A percentile compares a stretch with the other conserved stretches of the same genome.
Conservation (phyloP, 2,888 invertebrate genomes). For the Syritta pipiens region DNA sequence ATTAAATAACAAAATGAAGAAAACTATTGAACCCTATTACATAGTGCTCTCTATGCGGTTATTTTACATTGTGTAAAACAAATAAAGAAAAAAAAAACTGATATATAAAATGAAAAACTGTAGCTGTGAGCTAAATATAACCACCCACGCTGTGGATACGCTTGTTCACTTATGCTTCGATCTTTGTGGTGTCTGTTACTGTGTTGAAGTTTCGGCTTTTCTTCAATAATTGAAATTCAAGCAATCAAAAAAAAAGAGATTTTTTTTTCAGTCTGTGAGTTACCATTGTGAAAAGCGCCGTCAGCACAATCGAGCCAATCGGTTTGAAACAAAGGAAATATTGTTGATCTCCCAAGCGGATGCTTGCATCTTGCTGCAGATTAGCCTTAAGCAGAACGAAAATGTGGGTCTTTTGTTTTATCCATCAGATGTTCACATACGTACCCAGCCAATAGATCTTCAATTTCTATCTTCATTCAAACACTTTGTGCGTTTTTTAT, state of each 20-base stretch:
- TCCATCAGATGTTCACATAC: conserved; percentile 34
- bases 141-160: conserved; percentile 59
- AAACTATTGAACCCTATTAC: conserved; percentile 39
- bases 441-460: too few species aligned
- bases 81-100: conserved; percentile 32
- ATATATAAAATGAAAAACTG: conserved; percentile 56
- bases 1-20: conserved; percentile 20
- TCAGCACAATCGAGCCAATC: not conserved
- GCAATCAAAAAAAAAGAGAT: too few species aligned
- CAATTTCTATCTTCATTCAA: too few species aligned
- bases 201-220: conserved; percentile 36
- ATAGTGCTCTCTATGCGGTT: conserved; percentile 8
- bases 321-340: not conserved
- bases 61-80: conserved; percentile 43
- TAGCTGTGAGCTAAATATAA: conserved; percentile 66
- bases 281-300: not conserved
- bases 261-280: conserved; percentile 34
- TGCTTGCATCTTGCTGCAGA: not conserved
- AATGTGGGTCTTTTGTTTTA: conserved; percentile 4
- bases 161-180: conserved; percentile 40
- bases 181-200: conserved; percentile 14
- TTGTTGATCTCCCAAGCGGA: not conserved
- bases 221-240: conserved; percentile 52
- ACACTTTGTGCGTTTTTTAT: not conserved
- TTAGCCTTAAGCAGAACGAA: conserved; percentile 9